phyloP scores from a whole-genome alignment of 2,797 vertebrate genomes.

The Macropus fuliginosus region DNA sequence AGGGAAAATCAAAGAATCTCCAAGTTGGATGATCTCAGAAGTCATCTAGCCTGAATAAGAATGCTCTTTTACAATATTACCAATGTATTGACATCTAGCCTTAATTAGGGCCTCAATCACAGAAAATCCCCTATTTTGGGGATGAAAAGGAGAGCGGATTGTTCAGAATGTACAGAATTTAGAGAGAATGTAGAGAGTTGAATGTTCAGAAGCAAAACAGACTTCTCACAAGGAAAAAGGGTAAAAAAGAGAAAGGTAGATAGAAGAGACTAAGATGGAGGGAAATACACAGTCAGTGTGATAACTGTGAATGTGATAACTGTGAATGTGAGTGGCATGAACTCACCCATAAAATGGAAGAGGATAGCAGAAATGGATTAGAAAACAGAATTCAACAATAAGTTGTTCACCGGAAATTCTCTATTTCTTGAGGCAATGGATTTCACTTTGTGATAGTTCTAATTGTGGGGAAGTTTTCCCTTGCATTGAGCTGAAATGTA shows the following conservation, averaged over 20 bases:
- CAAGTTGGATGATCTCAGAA: not conserved
- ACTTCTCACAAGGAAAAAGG: not conserved
- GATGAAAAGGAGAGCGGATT: not conserved
- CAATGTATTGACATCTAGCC: not conserved
- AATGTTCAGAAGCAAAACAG: not conserved
- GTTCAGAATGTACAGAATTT: too few species aligned
- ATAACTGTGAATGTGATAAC: slow-evolving; percentile 3
- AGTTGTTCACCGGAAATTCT: not conserved
- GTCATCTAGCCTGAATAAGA: not conserved
- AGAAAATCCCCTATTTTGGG: not conserved
- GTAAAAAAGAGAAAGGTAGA: not conserved
- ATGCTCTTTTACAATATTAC: not conserved
- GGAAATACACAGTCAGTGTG: not conserved
- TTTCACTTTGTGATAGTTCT: not conserved
- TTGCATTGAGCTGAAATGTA: not conserved
- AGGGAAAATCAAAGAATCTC: not conserved
- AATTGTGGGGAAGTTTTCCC: not conserved
- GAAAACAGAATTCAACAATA: not conserved
- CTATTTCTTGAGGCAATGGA: not conserved
- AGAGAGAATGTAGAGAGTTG: not conserved
- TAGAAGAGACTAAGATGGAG: not conserved
- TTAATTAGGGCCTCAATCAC: not conserved
- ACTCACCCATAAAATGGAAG: not conserved
- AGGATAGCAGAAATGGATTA: not conserved
- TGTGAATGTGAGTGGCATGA: not conserved